Evolutionary conservation across 2,797 vertebrate genomes (phyloP), one percentile per base, ranked within the genome.

Genomic region (Tadarida brasiliensis): DNA sequence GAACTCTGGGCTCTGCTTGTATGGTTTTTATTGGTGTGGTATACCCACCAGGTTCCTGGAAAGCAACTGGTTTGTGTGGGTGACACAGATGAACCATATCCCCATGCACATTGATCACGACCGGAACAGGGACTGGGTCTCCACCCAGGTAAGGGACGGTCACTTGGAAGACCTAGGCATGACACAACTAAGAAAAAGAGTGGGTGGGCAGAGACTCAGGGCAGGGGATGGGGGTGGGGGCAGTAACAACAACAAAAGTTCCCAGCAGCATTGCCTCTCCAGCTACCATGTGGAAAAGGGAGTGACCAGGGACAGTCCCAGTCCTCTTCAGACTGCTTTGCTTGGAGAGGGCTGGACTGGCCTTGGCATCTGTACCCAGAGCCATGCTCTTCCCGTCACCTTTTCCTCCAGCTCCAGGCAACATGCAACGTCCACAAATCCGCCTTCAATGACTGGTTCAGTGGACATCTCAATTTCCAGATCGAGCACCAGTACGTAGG

Each of bases 21-120:
- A 16, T 74, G 74, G n/a, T 87, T 54, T 85, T 30, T 87, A 28
- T 96, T 94, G 73, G 16, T 83, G 0, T 47, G 20, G 82, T 97
- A 95, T 74, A 97, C 97, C 87, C 98, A 97, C 98, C 98, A 99
- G 99, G 98, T 99, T 99, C 98, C 92, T 99, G 97, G 99, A 99
- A 97, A 99, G 99, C 74, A 99, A 99, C 98, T 99, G 99, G 99
- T 99, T 99, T 94, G 99, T 99, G 97, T 99, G 99, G 99, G 99
- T 99, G 97, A 99, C 99, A 12, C 99, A 99, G 98, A 99, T 99
- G 99, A 99, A 99, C 98, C 99, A 99, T 90, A 99, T 99, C 84
- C 99, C 99, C 6, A 99, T 99, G 99, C 97, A 98, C 91, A 99
- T 99, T 0, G 98, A 99, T 90, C 97, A 98, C 0, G 99, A 99